phyloP scores from a whole-genome alignment of 2,888 invertebrate genomes.

The Tubulanus polymorphus region DNA sequence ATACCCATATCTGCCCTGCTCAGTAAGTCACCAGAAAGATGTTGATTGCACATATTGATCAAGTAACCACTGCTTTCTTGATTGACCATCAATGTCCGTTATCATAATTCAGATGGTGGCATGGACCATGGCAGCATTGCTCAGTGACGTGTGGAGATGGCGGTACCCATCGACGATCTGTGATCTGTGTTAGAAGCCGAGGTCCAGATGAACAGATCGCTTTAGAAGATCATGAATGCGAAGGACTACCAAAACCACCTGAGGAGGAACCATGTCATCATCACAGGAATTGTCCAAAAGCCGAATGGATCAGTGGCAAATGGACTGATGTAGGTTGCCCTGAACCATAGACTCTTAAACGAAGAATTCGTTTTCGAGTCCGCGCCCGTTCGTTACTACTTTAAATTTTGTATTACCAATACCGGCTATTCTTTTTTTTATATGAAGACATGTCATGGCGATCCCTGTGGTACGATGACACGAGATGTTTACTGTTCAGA shows the following conservation, averaged over 20 bases:
- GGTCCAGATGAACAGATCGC: constrained; percentile 66
- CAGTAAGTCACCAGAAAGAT: constrained; percentile 43
- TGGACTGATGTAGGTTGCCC: constrained; percentile 43
- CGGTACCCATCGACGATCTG: constrained; percentile 50
- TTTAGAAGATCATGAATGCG: constrained; percentile 71
- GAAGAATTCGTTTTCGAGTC: too few relatives aligned
- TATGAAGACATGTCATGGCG: constrained; percentile 38
- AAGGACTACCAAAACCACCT: constrained; percentile 63
- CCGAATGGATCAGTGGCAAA: constrained; percentile 37
- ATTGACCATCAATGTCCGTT: neutral
- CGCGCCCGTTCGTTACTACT: neutral
- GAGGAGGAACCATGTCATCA: constrained; percentile 57
- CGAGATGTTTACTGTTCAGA: constrained; percentile 34
- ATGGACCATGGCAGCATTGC: constrained; percentile 82
- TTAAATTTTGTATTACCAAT: too few relatives aligned
- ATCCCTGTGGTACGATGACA: constrained; percentile 44
- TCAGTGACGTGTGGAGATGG: constrained; percentile 63
- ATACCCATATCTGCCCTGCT: constrained; percentile 65
- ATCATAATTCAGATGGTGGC: constrained; percentile 69
- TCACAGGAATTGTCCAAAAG: constrained; percentile 42
- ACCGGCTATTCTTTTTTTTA: neutral
- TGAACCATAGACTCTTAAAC: too few relatives aligned
- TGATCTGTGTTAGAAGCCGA: constrained; percentile 53
- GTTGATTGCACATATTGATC: neutral
- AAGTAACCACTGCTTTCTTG: neutral